Evolutionary conservation across 37 sponge, comb jelly and placozoan genomes (phyloP).

Genomic region (Oopsacas minuta): DNA sequence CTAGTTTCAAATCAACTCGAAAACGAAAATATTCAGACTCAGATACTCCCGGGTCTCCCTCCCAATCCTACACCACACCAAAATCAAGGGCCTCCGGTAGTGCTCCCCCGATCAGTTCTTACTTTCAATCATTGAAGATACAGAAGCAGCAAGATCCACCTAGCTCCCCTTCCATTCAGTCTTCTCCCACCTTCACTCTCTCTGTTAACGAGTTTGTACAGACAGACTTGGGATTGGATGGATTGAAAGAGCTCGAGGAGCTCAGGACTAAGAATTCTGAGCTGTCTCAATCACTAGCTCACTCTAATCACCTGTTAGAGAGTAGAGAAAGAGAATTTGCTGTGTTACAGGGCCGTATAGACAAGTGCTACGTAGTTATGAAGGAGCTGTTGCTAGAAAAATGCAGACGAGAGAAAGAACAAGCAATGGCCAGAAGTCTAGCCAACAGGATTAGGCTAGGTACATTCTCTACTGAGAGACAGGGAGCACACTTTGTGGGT

Average conservation of each 20-base stretch:
- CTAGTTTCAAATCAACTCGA: background rate
- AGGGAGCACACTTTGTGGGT: background rate
- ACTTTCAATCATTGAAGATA: background rate
- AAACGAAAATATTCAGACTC: background rate
- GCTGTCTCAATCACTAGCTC: background rate
- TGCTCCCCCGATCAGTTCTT: background rate
- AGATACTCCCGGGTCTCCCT: background rate
- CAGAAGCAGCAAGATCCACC: background rate
- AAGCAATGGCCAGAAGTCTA: background rate
- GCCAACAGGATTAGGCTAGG: background rate
- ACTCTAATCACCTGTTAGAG: background rate
- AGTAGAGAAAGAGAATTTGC: background rate
- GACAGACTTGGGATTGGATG: background rate
- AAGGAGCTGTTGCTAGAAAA: slow-evolving; percentile 1
- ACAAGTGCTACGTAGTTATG: background rate
- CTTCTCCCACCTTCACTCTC: background rate
- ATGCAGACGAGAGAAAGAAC: background rate
- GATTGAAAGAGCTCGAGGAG: background rate
- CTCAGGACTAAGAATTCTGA: background rate
- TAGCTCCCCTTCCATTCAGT: background rate
- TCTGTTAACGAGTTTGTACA: background rate
- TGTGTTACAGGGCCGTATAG: background rate
- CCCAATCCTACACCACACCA: background rate
- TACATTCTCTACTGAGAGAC: slow-evolving; percentile 6
- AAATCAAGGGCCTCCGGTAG: background rate